Evolutionary conservation across 2,797 vertebrate genomes (phyloP).

Genomic region (Lacerta agilis): DNA sequence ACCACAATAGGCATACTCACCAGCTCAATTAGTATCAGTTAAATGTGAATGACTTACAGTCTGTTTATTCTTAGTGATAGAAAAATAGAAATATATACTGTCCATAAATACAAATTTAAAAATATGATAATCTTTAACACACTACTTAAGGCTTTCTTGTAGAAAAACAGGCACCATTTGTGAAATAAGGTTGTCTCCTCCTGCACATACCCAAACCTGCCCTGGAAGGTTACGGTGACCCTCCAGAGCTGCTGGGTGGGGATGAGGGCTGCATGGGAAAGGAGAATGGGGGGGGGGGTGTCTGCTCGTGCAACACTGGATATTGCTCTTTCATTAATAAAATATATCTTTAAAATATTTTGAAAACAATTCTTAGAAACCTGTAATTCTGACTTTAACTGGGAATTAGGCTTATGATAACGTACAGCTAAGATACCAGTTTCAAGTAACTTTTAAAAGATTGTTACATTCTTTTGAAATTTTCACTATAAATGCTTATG

Average conservation of each 20-base stretch:
- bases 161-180: not conserved
- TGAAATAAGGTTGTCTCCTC: too few species aligned
- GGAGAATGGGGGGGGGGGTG: too few species aligned
- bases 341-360: not conserved
- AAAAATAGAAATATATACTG: slow-evolving; percentile 48
- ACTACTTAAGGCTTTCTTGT: too few species aligned
- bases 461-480: not conserved
- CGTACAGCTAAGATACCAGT: not conserved
- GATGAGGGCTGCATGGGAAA: too few species aligned
- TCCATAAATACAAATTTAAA: slow-evolving; percentile 20
- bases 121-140: slow-evolving; percentile 12
- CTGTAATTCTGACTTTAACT: not conserved
- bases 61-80: slow-evolving; percentile 60
- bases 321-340: not conserved
- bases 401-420: slow-evolving; percentile 1
- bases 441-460: not conserved
- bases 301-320: too few species aligned
- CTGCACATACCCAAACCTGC: too few species aligned
- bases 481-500: not conserved
- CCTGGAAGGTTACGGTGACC: too few species aligned
- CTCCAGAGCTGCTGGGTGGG: too few species aligned
- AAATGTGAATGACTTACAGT: slow-evolving; percentile 32
- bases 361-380: not conserved
- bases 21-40: slow-evolving; percentile 22
- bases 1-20: too few species aligned